Evolutionary conservation across 2,888 invertebrate genomes (phyloP).

Genomic region (Helobdella robusta): DNA sequence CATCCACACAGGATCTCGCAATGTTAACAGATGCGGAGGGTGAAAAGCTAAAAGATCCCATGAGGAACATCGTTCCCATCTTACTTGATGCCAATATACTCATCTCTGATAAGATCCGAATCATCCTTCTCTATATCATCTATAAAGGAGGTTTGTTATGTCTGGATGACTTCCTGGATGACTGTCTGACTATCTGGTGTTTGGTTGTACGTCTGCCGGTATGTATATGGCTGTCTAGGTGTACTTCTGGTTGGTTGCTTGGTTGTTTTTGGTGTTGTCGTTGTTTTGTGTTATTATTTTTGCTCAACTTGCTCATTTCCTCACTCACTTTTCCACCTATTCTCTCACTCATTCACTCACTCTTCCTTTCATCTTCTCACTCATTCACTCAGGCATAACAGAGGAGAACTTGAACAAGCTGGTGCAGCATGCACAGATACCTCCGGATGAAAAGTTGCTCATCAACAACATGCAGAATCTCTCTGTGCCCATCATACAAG

Average conservation of each 20-base stretch:
- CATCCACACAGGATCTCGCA: slow-evolving; percentile 74
- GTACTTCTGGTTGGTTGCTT: no score
- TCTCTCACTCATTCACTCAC: no score
- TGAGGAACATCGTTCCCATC: slow-evolving; percentile 96
- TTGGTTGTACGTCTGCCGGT: no score
- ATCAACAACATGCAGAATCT: slow-evolving; percentile 86
- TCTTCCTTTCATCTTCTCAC: no score
- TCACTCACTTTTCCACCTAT: no score
- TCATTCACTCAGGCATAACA: slow-evolving; percentile 60
- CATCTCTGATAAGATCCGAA: slow-evolving; percentile 75
- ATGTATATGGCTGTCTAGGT: no score
- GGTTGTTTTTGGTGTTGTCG: no score
- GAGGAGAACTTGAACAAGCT: slow-evolving; percentile 96
- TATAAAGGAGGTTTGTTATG: slow-evolving; percentile 91
- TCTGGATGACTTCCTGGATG: no score
- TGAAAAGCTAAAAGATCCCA: slow-evolving; percentile 96
- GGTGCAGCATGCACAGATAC: slow-evolving; percentile 93
- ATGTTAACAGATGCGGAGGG: slow-evolving; percentile 99
- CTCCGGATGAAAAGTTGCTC: slow-evolving; percentile 74
- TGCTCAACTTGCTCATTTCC: no score
- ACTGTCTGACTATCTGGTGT: no score
- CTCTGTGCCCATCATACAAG: slow-evolving; percentile 75
- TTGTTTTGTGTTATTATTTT: no score
- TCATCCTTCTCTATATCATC: slow-evolving; percentile 92
- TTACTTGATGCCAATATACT: slow-evolving; percentile 79